Base-by-base conservation (phyloP, 2,797 vertebrate species). In the Epinephelus malabaricus region DNA sequence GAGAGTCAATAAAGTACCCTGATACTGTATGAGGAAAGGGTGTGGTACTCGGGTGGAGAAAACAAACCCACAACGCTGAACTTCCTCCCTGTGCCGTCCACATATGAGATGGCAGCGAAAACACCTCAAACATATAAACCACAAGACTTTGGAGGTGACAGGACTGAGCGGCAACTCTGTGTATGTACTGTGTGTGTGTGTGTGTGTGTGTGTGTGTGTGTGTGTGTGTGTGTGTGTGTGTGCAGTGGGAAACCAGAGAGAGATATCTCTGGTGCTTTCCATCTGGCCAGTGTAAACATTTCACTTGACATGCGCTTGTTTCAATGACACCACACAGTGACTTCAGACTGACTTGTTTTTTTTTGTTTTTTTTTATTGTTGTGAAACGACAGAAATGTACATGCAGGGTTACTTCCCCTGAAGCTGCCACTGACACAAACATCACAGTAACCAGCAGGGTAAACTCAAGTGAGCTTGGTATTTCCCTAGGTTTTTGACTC, bases 191-290 rank as follows among this genome's bases (percentile, higher is more conserved):
- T 46, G 50, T 70, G 38, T 43, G 54, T 47, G 51, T 43, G 56
- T 53, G 62, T 72, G 68, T 17, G n/a, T n/a, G n/a, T n/a, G n/a
- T n/a, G n/a, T n/a, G n/a, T n/a, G n/a, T 23, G 43, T 46, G 50
- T 70, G 38, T 43, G 54, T 47, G 51, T 43, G 56, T 53, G 79
- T 53, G 43, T 46, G 51, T 15, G 23, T 27, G 14, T 34, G 38
- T 14, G 1, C 7, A 18, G 40, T 19, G 51, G 47, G 7, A 27
- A 49, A 73, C 14, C 7, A 53, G 3, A 55, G 2, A 21, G 2
- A 25, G 47, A 73, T 50, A 67, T 76, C 51, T 82, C 50, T 77
- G 89, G 89, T 91, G 86, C 88, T 93, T 93, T 92, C 92, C 89
- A 77, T 19, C 50, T 25, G 19, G 0, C 2, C 0, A 72, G 40